Base-by-base conservation (phyloP, 2,113 vertebrate species). In the Oncorhynchus mykiss region DNA sequence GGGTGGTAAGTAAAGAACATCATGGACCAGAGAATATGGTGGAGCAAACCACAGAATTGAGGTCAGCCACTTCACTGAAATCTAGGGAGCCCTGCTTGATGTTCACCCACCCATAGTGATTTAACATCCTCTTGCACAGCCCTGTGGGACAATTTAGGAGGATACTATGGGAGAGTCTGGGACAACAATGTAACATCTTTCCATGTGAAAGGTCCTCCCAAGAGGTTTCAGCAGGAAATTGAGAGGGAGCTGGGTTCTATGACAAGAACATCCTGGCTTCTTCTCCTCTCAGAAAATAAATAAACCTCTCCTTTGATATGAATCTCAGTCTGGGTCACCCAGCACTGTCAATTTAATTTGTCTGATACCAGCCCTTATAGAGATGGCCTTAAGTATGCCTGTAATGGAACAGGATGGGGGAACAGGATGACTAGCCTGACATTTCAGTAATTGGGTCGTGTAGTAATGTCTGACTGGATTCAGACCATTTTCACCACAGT, bases 1-100 rank as follows among this genome's bases (percentile, higher is more conserved):
- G 81, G 74, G 81, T 78, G 83, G 77, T 64, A 54, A 31, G 76
- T 84, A 66, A 78, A 27, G 73, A 73, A 68, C 48, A 25, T 79
- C 79, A 78, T 62, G 48, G 59, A 70, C 3, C 67, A 59, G 69
- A 71, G 60, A 82, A 80, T 34, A 27, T 60, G 48, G 74, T 20
- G 8, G 70, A 78, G 77, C 80, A 80, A 57, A 78, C 81, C 74
- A 27, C 78, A 73, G 70, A 20, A 1, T 73, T 76, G 82, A 78
- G 78, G 76, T 66, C 67, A 68, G 34, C n/a, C 60, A 76, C 71
- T 68, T 76, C 79, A 76, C n/a, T 1, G 20, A 67, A 69, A 72
- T 71, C 34, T 59, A 70, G 68, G 14, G 74, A 59, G 27, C 48
- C 14, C 51, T 59, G 70, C 77, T 57, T 12, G 18, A 8, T 72